Evolutionary conservation across 2,888 invertebrate species (phyloP).

Genomic region (Anthophora plumipes): DNA sequence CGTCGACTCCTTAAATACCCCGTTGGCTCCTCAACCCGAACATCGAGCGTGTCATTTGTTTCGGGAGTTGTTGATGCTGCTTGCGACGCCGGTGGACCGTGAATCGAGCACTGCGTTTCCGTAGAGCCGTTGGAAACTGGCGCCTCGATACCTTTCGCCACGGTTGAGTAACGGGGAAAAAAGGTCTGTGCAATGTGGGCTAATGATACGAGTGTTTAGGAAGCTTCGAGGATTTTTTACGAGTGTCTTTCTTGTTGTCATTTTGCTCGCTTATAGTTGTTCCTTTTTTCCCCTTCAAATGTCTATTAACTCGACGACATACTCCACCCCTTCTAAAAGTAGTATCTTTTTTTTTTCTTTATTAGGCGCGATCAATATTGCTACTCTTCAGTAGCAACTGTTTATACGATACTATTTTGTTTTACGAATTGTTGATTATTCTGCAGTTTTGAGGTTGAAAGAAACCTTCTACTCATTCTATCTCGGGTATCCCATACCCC

Average conservation of each 20-base stretch:
- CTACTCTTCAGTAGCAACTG: too few relatives aligned
- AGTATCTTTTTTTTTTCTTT: too few relatives aligned
- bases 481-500: too few relatives aligned
- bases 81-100: background rate
- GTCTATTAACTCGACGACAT: too few relatives aligned
- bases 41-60: slow-evolving; percentile 39
- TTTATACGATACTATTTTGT: too few relatives aligned
- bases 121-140: background rate
- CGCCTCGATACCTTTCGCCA: background rate
- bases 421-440: too few relatives aligned
- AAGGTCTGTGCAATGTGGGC: background rate
- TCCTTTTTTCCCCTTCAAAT: background rate
- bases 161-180: background rate
- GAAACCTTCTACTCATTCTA: too few relatives aligned
- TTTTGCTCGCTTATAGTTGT: too few relatives aligned
- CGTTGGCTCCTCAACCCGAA: slow-evolving; percentile 1
- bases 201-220: background rate
- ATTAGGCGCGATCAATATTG: too few relatives aligned
- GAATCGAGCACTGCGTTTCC: background rate
- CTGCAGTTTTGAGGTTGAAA: too few relatives aligned
- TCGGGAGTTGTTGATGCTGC: slow-evolving; percentile 13
- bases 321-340: too few relatives aligned
- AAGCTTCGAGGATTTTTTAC: background rate
- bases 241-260: too few relatives aligned
- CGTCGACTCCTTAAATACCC: slow-evolving; percentile 47